phyloP scores from a whole-genome alignment of 2,113 vertebrate species.

The Meriones unguiculatus region DNA sequence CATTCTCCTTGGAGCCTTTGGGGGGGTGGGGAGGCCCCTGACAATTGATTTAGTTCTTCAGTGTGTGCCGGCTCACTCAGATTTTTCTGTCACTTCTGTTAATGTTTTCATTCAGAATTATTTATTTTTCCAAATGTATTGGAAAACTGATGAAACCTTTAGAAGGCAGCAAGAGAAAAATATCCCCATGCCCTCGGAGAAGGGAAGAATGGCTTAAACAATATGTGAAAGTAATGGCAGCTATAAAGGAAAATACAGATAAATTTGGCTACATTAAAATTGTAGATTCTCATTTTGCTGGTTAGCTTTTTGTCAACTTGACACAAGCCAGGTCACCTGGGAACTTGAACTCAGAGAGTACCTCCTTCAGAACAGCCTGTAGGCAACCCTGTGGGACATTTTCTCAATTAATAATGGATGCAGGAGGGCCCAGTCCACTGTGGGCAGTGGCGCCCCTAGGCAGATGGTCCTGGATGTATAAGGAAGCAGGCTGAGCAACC shows the following conservation, averaged over 20 bases:
- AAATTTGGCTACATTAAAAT: background rate
- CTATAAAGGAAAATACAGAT: background rate
- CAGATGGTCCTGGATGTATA: background rate
- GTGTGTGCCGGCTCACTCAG: background rate
- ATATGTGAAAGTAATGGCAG: background rate
- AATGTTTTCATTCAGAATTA: slow-evolving; percentile 55
- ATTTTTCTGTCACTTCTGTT: background rate
- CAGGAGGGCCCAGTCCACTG: background rate
- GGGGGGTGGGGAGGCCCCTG: background rate
- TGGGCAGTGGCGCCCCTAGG: background rate
- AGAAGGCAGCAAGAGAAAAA: slow-evolving; percentile 35
- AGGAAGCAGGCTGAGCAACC: background rate
- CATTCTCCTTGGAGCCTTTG: background rate
- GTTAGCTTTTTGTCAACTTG: slow-evolving; percentile 14
- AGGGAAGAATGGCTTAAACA: background rate
- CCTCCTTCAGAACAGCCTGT: background rate
- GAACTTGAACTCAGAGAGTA: background rate
- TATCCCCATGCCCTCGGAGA: background rate
- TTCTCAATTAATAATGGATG: background rate
- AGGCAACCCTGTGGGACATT: background rate
- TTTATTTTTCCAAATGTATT: background rate
- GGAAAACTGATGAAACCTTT: slow-evolving; percentile 28
- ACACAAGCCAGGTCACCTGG: background rate
- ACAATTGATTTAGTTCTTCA: background rate
- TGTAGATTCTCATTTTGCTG: background rate